Evolutionary conservation across 2,797 vertebrate species (phyloP), one percentile per base, ranked within the genome.

Genomic region (Cynodonichthys magdalenae): DNA sequence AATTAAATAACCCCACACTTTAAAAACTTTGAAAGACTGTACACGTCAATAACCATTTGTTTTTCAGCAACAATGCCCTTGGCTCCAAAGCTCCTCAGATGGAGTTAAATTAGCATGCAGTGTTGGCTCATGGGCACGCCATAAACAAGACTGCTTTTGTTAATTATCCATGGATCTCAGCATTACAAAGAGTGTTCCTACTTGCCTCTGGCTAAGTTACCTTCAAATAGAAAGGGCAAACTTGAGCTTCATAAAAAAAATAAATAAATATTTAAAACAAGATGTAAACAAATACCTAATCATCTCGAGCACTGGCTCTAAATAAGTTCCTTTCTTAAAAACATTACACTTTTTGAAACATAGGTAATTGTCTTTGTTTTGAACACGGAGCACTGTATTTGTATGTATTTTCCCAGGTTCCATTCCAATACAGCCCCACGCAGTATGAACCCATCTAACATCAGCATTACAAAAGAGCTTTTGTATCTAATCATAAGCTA

Each of bases 131-230:
- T 64, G 68, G 81, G 80, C 82, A 71, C 52, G 57, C 74, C 59
- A 84, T 86, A 85, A 90, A 92, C 89, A 91, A 81, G 83, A 83
- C 84, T n/a, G 83, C 90, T 92, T 92, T 91, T 93, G 92, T 90
- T 89, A 89, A 93, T 93, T 93, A 92, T 90, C 87, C 82, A 92
- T 85, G 88, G 88, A 89, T 90, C 84, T 87, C 87, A 87, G 84
- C 69, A 56, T 79, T 79, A 92, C 90, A 92, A 87, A 87, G 81
- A 91, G 74, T 77, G 86, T 84, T 88, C 79, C 86, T 77, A 60
- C 78, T 84, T 71, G 84, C 87, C 80, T 85, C 80, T 82, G 83
- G 87, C 81, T 54, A 74, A 59, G 71, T 78, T 87, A 80, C 75
- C 71, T 85, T 81, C 66, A 74, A 68, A 76, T 42, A 62, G 41